Evolutionary conservation across 2,797 vertebrate genomes (phyloP), one percentile per base, ranked within the genome.

Genomic region (Chromis chromis): DNA sequence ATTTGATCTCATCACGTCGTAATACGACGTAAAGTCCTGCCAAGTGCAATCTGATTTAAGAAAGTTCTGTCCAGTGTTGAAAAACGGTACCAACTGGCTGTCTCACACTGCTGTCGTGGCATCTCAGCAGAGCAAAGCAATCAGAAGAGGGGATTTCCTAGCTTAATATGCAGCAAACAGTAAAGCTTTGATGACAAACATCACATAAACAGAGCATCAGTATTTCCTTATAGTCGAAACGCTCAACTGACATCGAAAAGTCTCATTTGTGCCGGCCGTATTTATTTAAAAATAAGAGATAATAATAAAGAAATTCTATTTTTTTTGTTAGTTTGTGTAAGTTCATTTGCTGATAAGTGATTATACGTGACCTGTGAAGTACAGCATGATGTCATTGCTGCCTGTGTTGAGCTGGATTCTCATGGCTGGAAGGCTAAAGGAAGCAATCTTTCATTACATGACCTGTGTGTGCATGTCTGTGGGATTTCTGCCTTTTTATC

Each of bases 381-480:
- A 49, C 28, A 28, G 60, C 50, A 73, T 92, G 86, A 86, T 88
- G 81, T 88, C 85, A 89, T 63, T 57, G 36, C 46, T 73, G 71
- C 78, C 61, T 64, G 2, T 78, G 67, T 54, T 74, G 65, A 62
- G 65, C 75, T 75, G 36, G 60, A 81, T 91, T 87, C 85, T 84
- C 86, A 91, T 88, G 84, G 62, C 86, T 86, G 61, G 46, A 62
- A 87, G 81, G 78, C 70, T 81, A 13, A 65, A 79, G 85, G 83
- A 82, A 87, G 82, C 64, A 28, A 70, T 74, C 63, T 71, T 88
- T 91, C 62, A 82, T 90, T 73, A 66, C 79, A 81, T 75, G 74
- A 84, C 88, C 84, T 88, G 87, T 81, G 24, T 61, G 74, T 87
- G 84, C 90, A 84, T 57, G 88, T 88, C 88, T 87, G 48, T 31